Evolutionary conservation across 2,888 invertebrate species (phyloP), one percentile per base, ranked within the genome.

Genomic region (Hemithea aestivaria): DNA sequence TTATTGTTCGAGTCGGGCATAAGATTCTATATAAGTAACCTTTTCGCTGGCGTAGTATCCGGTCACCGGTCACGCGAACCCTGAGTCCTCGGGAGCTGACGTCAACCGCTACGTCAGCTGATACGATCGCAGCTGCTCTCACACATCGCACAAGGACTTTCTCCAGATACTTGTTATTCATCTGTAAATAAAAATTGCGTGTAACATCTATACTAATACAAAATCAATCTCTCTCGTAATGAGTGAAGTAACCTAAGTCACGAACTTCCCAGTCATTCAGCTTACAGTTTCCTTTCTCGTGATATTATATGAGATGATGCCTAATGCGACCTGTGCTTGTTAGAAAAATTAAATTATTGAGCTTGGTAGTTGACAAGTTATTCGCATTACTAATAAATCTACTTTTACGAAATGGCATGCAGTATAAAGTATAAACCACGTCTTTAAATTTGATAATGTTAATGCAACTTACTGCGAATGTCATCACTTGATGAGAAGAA

Each of bases 41-140:
- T 40, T 45, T 41, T 37, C 40, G 35, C 45, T 36, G 26, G 36
- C 34, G 35, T 31, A 27, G 30, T 30, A 21, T 31, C 11, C 45
- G 44, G 35, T 20, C 45, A 43, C 45, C 39, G 40, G 56, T 58
- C 62, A 63, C 60, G 66, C 63, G 55, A 51, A 38, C 46, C 44
- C 45, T 43, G 45, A 45, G 46, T 28, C 34, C 35, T 36, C 12
- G 32, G 38, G 21, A 37, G 10, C 23, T 61, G 62, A 67, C 64
- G 65, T 66, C 62, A 63, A 35, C 12, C 22, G 20, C 27, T 28
- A 46, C 62, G 57, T 59, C 60, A 28, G 20, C 33, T 27, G 38
- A 42, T 44, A 44, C 25, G 12, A 27, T 46, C 32, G 40, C 30
- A 40, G 36, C 40, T 31, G 25, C 34, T 35, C 16, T 16, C 16